Conservation (phyloP, 2,113 vertebrate species). For the Rallus limicola region DNA sequence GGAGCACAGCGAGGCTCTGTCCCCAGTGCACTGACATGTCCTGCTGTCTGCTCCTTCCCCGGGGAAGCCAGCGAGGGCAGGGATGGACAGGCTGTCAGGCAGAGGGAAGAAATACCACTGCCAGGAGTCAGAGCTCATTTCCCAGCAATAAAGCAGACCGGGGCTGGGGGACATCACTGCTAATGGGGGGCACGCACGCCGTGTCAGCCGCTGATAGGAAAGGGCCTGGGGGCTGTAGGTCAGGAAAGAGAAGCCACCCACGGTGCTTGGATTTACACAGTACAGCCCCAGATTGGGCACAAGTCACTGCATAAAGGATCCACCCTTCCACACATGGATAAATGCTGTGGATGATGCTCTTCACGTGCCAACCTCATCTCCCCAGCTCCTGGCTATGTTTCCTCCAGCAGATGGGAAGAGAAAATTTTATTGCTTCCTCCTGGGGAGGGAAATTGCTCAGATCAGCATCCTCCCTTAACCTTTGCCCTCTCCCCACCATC, state of each 20-base stretch:
- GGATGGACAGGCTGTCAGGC: slow-evolving; percentile 30
- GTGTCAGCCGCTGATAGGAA: rapidly evolving
- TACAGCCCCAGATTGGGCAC: neutral
- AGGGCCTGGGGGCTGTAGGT: neutral
- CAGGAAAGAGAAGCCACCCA: neutral
- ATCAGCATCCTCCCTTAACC: neutral
- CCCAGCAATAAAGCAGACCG: neutral
- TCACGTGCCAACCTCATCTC: rapidly evolving
- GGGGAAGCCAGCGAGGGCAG: neutral
- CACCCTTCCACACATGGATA: neutral
- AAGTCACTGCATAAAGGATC: neutral
- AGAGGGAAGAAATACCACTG: slow-evolving; percentile 36
- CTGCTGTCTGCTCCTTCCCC: neutral
- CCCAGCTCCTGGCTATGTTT: neutral
- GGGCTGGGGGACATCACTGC: neutral
- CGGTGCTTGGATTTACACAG: neutral
- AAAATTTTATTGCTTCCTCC: neutral
- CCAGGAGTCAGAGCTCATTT: slow-evolving; percentile 47
- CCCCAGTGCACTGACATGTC: neutral
- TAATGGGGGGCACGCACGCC: neutral
- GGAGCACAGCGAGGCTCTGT: neutral
- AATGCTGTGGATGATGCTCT: neutral
- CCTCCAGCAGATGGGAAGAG: neutral
- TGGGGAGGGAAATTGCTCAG: neutral
- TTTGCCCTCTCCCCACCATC: neutral